Conservation (phyloP, 92 coral and sea anemone genomes). For the Montipora capitata region DNA sequence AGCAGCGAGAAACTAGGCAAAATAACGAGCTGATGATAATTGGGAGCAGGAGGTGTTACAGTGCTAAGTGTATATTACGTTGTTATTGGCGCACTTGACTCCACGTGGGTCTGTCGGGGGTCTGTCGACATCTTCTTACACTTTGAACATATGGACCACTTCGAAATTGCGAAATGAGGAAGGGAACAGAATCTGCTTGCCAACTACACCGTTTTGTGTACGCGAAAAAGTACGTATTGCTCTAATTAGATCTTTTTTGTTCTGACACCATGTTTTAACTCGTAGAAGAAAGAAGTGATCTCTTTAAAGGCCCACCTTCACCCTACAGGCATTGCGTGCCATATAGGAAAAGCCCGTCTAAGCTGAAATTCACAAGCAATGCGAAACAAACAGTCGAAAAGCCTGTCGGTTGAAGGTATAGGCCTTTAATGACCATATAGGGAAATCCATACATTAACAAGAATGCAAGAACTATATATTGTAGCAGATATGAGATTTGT, state of each 20-base stretch:
- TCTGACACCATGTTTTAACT: too few relatives aligned
- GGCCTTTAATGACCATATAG: background rate
- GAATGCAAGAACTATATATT: too few relatives aligned
- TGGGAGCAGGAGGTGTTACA: background rate
- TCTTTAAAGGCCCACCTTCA: too few relatives aligned
- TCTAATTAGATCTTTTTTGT: background rate
- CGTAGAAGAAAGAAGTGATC: too few relatives aligned
- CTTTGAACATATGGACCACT: constrained; percentile 6
- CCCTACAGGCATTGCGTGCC: too few relatives aligned
- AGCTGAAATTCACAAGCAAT: too few relatives aligned
- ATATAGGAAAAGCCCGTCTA: background rate
- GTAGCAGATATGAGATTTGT: too few relatives aligned
- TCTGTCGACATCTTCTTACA: constrained; percentile 10
- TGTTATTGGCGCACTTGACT: background rate
- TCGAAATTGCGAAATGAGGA: background rate
- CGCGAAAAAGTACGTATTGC: background rate
- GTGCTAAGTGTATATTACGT: background rate
- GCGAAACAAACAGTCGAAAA: too few relatives aligned
- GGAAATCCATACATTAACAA: too few relatives aligned
- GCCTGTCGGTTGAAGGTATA: too few relatives aligned
- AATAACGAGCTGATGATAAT: too few relatives aligned
- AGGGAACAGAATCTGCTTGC: constrained; percentile 8
- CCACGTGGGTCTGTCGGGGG: background rate
- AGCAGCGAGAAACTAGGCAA: too few relatives aligned
- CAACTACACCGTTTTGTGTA: background rate